Base-by-base conservation (phyloP, 2,113 vertebrate genomes). In the Malurus alboscapulatus region DNA sequence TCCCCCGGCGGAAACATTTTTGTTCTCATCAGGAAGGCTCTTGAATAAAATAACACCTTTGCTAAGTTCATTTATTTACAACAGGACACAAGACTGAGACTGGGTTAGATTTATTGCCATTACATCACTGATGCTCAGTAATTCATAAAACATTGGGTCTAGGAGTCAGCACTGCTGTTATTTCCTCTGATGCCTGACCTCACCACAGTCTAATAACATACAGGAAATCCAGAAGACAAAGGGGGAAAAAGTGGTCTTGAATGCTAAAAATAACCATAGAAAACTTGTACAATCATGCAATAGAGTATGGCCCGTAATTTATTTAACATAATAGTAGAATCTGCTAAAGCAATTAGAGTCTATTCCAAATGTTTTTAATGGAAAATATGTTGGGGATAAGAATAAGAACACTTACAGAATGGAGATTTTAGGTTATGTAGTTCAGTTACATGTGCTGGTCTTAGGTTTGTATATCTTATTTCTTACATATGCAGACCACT, bases 221-320 rank as follows among this genome's bases (percentile, higher is more conserved):
- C 97, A 98, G 97, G 97, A 98, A 98, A 97, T 97, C 95, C 96
- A 96, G 87, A 98, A 98, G 97, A 97, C 96, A 97, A 97, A 97
- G 87, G 74, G 80, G 80, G 87, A 97, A 97, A 95, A 68, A 97
- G 81, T 96, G 88, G 94, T 96, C 92, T 95, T 98, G 97, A 97
- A 97, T 97, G 87, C 97, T 97, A 97, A 97, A 98, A 98, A 97
- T 97, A 97, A 92, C 96, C 57, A 34, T 86, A 94, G 94, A 97
- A 97, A 98, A 96, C 91, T 93, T 96, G 91, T 96, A 96, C 84
- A 97, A 96, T 97, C 58, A 12, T 97, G 87, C 92, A 97, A 95
- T 95, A 97, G 94, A 96, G 93, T 96, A 96, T 83, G 65, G 83
- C 34, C 88, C 40, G 54, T 96, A 96, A 96, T 93, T 97, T 97